phyloP scores from a whole-genome alignment of 2,797 vertebrate genomes.

The Varecia variegata region DNA sequence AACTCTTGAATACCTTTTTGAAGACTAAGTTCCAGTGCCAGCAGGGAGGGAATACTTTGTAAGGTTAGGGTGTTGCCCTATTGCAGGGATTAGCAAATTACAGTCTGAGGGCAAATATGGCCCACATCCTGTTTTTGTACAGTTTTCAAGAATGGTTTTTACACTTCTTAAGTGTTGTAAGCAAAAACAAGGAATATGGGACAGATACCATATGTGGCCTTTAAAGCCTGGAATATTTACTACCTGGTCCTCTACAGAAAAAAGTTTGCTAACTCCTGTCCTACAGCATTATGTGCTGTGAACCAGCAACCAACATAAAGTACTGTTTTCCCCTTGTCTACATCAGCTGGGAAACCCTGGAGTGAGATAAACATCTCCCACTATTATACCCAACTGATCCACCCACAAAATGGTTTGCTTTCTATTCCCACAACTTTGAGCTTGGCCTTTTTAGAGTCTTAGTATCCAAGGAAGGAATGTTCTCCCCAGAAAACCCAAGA shows the following conservation, averaged over 20 bases:
- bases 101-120: constrained; percentile 6
- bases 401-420: constrained; percentile 39
- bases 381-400: neutral
- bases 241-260: neutral
- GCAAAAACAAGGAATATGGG: constrained; percentile 21
- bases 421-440: constrained; percentile 37
- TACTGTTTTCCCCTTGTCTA: neutral
- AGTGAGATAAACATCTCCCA: neutral
- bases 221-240: constrained; percentile 24
- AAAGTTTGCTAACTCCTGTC: neutral
- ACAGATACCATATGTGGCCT: neutral
- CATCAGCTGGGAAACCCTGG: neutral
- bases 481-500: neutral
- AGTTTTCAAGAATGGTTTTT: constrained; percentile 43
- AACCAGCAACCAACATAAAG: neutral
- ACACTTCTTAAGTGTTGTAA: neutral
- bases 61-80: neutral
- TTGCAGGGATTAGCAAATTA: constrained; percentile 41
- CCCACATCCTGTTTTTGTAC: constrained; percentile 10
- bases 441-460: constrained; percentile 32
- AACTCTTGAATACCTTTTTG: constrained; percentile 16
- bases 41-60: neutral
- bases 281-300: neutral
- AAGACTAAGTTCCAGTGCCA: constrained; percentile 17
- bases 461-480: neutral